A percentile compares a stretch with the other conserved stretches of the same genome.
Evolutionary conservation across 64 coral and sea anemone genomes (phyloP).

Genomic region (Catalaphyllia jardinei): DNA sequence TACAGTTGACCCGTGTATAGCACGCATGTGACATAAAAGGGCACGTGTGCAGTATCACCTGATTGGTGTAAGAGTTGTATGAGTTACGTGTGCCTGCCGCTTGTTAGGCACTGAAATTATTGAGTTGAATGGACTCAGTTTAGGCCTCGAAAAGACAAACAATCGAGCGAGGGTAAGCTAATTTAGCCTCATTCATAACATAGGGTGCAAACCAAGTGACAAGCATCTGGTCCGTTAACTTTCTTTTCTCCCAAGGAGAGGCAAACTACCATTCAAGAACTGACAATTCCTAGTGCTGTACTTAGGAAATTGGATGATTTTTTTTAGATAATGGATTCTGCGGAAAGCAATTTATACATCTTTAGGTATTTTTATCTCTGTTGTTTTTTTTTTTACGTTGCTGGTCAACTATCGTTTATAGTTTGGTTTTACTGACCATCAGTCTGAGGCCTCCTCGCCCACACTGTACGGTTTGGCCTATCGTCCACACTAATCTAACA

Average conservation of each 20-base stretch:
- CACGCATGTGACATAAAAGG: background rate
- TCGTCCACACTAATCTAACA: too few relatives aligned
- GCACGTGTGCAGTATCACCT: background rate
- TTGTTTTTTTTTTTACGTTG: slow-evolving; percentile 26
- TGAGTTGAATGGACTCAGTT: background rate
- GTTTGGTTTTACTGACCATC: background rate
- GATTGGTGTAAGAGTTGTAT: background rate
- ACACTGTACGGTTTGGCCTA: too few relatives aligned
- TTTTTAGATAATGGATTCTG: background rate
- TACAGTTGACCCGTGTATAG: background rate
- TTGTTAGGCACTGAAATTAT: background rate
- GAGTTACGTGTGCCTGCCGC: background rate
- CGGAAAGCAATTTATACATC: background rate
- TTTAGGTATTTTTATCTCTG: background rate
- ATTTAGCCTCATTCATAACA: background rate
- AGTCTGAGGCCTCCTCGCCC: background rate
- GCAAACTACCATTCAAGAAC: background rate
- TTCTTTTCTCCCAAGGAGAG: slow-evolving; percentile 14
- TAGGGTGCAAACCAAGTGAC: background rate
- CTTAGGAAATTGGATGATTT: background rate
- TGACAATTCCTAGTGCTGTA: background rate
- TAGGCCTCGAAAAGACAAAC: background rate
- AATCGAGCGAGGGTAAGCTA: background rate
- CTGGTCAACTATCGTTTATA: background rate
- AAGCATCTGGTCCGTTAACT: background rate